Percentiles rank a stretch among this genome's conserved stretches.
Conservation (phyloP, 2,797 vertebrate genomes). For the Darevskia nairensis region DNA sequence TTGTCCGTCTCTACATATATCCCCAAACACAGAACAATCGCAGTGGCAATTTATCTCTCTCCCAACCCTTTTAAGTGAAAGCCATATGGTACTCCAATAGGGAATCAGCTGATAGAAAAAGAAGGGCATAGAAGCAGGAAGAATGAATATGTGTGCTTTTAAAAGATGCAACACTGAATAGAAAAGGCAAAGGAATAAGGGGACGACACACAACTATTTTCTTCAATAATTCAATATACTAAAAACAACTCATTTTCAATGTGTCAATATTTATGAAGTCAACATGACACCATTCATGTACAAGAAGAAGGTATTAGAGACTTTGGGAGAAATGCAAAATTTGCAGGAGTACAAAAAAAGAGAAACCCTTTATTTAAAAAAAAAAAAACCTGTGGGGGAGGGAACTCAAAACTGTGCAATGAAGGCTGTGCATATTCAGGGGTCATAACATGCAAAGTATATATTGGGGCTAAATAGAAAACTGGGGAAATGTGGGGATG, state of each 20-base stretch:
- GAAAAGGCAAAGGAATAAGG: not conserved
- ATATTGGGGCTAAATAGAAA: not conserved
- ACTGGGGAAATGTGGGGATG: not conserved
- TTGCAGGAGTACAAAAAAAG: not conserved
- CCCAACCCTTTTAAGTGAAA: not conserved
- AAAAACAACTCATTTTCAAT: not conserved
- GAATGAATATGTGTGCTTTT: accelerated
- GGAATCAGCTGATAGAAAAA: not conserved
- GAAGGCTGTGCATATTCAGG: not conserved
- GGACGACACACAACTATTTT: constrained; percentile 39
- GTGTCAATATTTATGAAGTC: not conserved
- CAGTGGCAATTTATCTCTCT: not conserved
- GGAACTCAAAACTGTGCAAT: too few relatives aligned
- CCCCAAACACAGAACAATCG: not conserved
- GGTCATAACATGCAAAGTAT: not conserved
- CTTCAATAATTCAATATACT: not conserved
- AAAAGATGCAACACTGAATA: not conserved
- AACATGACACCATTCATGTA: not conserved
- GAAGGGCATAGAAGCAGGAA: not conserved
- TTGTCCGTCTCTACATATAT: not conserved
- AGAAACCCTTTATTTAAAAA: too few relatives aligned
- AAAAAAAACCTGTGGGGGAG: too few relatives aligned
- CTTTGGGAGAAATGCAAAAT: not conserved
- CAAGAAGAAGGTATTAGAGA: not conserved
- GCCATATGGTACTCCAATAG: accelerated